Percentiles rank a stretch among this genome's conserved stretches.
Conservation (phyloP, 2,113 vertebrate genomes). For the Amazona vittata region DNA sequence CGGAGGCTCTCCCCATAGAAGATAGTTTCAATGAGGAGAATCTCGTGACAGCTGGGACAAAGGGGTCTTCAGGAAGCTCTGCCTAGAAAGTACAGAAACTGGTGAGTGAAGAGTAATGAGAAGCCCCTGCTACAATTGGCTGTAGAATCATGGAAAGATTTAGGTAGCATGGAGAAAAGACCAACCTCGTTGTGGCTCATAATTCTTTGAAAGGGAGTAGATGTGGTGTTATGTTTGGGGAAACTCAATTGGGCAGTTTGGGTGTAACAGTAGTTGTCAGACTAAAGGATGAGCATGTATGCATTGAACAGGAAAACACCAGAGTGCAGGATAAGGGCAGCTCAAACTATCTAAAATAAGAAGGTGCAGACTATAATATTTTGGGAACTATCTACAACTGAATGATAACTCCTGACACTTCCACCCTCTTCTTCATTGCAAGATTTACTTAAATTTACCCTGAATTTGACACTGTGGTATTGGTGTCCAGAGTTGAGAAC, state of each 20-base stretch:
- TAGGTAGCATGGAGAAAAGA: background rate
- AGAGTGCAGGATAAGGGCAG: background rate
- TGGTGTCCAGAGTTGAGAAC: background rate
- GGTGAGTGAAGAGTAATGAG: background rate
- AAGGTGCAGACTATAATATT: background rate
- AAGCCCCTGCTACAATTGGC: background rate
- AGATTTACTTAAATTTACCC: background rate
- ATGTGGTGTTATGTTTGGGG: background rate
- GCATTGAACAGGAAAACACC: background rate
- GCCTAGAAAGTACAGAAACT: background rate
- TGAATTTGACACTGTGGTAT: background rate
- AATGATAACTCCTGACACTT: background rate
- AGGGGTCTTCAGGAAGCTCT: background rate
- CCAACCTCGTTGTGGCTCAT: background rate
- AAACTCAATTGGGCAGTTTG: background rate
- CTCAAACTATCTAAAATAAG: background rate
- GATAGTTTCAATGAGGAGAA: background rate
- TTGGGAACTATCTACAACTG: background rate
- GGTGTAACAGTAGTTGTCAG: background rate
- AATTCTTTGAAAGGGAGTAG: background rate
- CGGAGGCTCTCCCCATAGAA: background rate
- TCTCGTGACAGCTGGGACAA: background rate
- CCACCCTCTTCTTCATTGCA: background rate
- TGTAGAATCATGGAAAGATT: background rate
- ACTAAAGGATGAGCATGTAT: background rate